These are phyloP conservation scores for Hozukius guyotensis DNA, from an alignment of 2,797 vertebrate genomes.

Conservation along the genomic window DNA sequence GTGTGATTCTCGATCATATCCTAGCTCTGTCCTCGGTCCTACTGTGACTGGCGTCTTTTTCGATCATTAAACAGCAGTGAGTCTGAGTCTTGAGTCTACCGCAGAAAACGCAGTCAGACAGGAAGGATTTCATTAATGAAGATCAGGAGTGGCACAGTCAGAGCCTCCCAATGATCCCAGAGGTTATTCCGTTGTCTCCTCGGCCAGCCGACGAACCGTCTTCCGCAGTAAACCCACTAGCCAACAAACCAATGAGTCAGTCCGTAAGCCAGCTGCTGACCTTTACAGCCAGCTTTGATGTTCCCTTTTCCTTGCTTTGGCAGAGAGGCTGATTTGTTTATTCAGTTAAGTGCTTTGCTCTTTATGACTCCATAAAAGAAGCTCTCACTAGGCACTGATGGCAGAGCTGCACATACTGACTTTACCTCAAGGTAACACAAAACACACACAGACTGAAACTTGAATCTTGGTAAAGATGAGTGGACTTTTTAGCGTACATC, in stretches of 20 bases:
- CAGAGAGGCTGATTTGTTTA: slow-evolving; percentile 68
- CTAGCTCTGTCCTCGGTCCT: slow-evolving; percentile 41
- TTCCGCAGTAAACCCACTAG: not conserved
- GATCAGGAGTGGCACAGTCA: not conserved
- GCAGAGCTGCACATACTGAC: slow-evolving; percentile 1
- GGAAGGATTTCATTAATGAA: slow-evolving; percentile 17
- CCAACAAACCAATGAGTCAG: slow-evolving; percentile 28
- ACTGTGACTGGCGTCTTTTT: slow-evolving; percentile 73
- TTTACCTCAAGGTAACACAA: slow-evolving; percentile 26
- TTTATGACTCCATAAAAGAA: slow-evolving; percentile 69
- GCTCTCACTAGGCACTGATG: slow-evolving; percentile 16
- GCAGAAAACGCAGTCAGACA: not conserved
- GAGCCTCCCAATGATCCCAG: not conserved
- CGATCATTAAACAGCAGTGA: slow-evolving; percentile 78
- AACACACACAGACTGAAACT: slow-evolving; percentile 6
- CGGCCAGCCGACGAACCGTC: not conserved
- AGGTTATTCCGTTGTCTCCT: not conserved
- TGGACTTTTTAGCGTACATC: not conserved
- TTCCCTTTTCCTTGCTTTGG: slow-evolving; percentile 57
- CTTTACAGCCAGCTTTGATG: slow-evolving; percentile 68
- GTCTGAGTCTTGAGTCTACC: slow-evolving; percentile 58
- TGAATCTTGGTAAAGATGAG: not conserved
- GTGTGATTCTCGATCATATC: slow-evolving; percentile 1
- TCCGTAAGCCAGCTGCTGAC: slow-evolving; percentile 36
- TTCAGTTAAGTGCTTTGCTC: slow-evolving; percentile 64